Base-by-base conservation (phyloP, 2,888 invertebrate species). In the Liodrosophila aerea region DNA sequence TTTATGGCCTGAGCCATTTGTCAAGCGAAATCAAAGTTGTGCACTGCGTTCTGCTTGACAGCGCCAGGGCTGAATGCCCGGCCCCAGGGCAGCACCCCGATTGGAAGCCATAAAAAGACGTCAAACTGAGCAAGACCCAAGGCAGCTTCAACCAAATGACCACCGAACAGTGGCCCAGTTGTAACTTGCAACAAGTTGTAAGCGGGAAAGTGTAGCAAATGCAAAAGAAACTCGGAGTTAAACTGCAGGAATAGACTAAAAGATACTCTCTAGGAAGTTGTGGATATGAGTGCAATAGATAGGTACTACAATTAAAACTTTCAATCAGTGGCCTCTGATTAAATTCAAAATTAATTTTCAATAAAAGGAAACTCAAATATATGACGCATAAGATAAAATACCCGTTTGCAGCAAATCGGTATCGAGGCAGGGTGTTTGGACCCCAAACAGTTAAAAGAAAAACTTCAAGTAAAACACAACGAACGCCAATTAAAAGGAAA, bases 401-500 rank as follows among this genome's bases (percentile, higher is more conserved):
- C 22, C 22, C 22, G 22, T 22, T 22, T 22, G 45, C 22, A 22
- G 22, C 22, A 22, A 22, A 22, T 5, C 5, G 36, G 61, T 5
- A 22, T 22, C 5, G 22, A 4, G 2, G 22, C 22, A 22, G 22
- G 22, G 22, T 22, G 5, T 22, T 5, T 2, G 5, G 5, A 22
- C 22, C 5, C 5, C 22, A 22, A 22, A 22, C 22, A 22, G 3
- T 22, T 22, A 5, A 5, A 22, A 5, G 22, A 54, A 81, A 76
- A 80, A 81, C 56, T 13, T 43, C 13, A 51, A 54, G 16, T 46
- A 66, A 72, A 68, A 63, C 60, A 76, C 45, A 73, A 81, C 63
- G 76, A 70, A 77, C 52, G 57, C 60, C 80, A 83, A 76, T 76
- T 78, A 74, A 71, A 84, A 74, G 43, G 64, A 76, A 76, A 76